Conservation (phyloP, 2,113 vertebrate species). For the Xiphophorus maculatus region DNA sequence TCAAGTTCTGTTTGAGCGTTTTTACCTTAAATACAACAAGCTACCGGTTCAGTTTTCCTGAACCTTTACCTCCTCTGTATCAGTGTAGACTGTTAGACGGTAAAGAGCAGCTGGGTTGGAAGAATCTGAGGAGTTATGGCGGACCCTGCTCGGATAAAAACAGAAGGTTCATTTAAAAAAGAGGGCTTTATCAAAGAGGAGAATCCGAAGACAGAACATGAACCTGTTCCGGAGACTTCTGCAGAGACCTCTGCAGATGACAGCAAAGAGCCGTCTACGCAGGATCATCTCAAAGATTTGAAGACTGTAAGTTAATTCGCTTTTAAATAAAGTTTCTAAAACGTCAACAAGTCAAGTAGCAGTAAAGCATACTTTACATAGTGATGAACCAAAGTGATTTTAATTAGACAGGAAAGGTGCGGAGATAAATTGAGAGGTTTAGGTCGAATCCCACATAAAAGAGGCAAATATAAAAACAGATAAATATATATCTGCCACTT, state of each 20-base stretch:
- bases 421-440: no score
- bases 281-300: constrained; percentile 52
- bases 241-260: constrained; percentile 28
- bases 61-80: not conserved
- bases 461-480: no score
- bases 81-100: not conserved
- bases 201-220: constrained; percentile 25
- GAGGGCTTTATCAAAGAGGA: constrained; percentile 23
- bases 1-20: no score
- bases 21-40: not conserved
- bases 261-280: constrained; percentile 35
- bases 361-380: not conserved
- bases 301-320: constrained; percentile 32
- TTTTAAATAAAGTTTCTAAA: not conserved
- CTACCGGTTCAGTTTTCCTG: not conserved
- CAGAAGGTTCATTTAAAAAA: constrained; percentile 8
- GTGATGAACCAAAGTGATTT: not conserved
- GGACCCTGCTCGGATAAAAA: constrained; percentile 77
- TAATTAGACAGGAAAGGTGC: not conserved
- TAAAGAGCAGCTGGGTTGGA: not conserved
- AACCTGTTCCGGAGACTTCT: constrained; percentile 1
- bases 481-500: no score
- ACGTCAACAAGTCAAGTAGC: not conserved
- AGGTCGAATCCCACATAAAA: no score
- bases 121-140: constrained; percentile 63